Evolutionary conservation across 2,113 vertebrate species (phyloP).

Genomic region (Pluvianellus socialis): DNA sequence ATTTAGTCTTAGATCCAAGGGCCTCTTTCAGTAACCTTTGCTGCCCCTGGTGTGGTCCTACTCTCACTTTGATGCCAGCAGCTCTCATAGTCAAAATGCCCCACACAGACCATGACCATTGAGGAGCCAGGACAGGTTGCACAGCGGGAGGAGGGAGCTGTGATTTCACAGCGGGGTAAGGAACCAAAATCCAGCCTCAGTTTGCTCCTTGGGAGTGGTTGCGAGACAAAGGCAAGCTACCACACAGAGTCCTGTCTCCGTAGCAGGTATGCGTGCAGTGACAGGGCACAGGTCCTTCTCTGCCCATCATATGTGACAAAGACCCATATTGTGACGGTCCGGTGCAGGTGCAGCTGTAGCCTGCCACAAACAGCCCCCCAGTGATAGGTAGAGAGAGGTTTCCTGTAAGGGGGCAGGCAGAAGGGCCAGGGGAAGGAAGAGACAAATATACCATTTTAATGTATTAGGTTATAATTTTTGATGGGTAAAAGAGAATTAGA

Average conservation of each 20-base stretch:
- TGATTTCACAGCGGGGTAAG: not conserved
- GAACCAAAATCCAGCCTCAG: not conserved
- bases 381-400: not conserved
- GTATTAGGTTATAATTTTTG: not conserved
- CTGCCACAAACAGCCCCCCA: not conserved
- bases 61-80: not conserved
- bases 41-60: not conserved
- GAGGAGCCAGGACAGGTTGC: not conserved
- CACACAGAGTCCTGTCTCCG: not conserved
- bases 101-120: not conserved
- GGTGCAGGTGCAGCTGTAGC: not conserved
- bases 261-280: accelerated
- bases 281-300: not conserved
- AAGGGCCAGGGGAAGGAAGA: not conserved
- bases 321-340: not conserved
- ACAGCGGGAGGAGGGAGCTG: not conserved
- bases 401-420: not conserved
- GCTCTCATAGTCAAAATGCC: not conserved
- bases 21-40: not conserved
- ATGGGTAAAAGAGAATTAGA: not conserved
- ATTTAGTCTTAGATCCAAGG: not conserved
- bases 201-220: not conserved
- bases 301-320: not conserved
- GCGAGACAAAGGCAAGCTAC: not conserved
- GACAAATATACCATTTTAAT: not conserved